Percentiles rank a stretch among this genome's conserved stretches.
Evolutionary conservation across 2,113 vertebrate genomes (phyloP).

Genomic region (Athene cunicularia): DNA sequence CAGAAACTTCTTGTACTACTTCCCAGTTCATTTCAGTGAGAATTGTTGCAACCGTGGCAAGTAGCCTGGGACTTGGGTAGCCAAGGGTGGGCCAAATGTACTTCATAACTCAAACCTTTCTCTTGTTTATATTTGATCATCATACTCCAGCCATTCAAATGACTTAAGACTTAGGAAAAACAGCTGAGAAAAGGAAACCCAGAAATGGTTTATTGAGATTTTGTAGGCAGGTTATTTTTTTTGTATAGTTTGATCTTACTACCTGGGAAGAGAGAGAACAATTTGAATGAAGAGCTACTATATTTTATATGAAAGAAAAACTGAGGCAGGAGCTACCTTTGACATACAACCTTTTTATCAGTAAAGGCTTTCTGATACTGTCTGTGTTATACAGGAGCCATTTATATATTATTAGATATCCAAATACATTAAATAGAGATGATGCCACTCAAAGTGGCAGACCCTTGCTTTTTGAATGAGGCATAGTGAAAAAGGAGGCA

Average conservation of each 20-base stretch:
- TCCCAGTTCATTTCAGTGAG: not conserved
- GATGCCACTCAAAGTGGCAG: not conserved
- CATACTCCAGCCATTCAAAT: not conserved
- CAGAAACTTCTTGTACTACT: not conserved
- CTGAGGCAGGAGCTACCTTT: not conserved
- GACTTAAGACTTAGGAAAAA: not conserved
- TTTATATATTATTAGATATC: not conserved
- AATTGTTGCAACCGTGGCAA: not conserved
- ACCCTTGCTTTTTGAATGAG: not conserved
- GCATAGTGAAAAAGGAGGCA: constrained; percentile 9
- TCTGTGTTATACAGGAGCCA: not conserved
- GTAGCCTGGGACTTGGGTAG: not conserved
- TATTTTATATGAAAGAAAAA: not conserved
- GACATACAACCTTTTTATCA: not conserved
- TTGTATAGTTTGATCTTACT: not conserved
- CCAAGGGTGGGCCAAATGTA: not conserved
- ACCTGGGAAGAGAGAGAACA: not conserved
- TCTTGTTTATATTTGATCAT: not conserved
- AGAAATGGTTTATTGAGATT: not conserved
- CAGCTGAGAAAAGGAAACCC: not conserved
- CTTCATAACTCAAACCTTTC: not conserved
- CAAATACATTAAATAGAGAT: not conserved
- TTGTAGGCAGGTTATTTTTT: not conserved
- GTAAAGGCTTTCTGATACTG: not conserved
- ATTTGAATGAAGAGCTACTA: not conserved